A percentile compares a stretch with the other conserved stretches of the same genome.
These are phyloP conservation scores for Ornithoptera priamus DNA, from an alignment of 2,888 invertebrate species.

Conservation along the genomic window DNA sequence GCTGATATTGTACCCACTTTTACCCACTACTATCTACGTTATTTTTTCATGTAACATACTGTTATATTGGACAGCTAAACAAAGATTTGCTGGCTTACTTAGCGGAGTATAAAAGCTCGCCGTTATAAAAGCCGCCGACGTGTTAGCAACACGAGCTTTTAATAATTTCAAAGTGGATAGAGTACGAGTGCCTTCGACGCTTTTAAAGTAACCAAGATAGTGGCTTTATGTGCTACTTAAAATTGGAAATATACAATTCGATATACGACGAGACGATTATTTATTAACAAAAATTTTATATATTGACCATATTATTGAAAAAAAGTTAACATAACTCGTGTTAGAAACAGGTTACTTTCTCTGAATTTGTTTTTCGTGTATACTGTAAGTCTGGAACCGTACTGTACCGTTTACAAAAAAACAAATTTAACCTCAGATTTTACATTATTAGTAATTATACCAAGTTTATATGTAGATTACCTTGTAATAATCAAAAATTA, in stretches of 20 bases:
- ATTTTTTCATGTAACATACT: slow-evolving; percentile 4
- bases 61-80: slow-evolving; percentile 16
- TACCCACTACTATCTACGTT: not conserved
- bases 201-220: slow-evolving; percentile 12
- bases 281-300: too few relatives aligned
- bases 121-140: slow-evolving; percentile 21
- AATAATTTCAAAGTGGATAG: slow-evolving; percentile 23
- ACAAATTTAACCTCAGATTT: too few relatives aligned
- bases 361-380: too few relatives aligned
- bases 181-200: slow-evolving; percentile 19
- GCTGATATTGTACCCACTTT: not conserved
- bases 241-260: not conserved
- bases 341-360: too few relatives aligned
- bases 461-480: too few relatives aligned
- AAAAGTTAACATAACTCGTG: too few relatives aligned
- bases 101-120: slow-evolving; percentile 19
- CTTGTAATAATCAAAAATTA: too few relatives aligned
- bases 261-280: not conserved
- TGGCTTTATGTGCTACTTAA: slow-evolving; percentile 1
- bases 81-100: slow-evolving; percentile 21
- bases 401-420: too few relatives aligned
- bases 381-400: too few relatives aligned
- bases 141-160: slow-evolving; percentile 25
- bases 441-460: too few relatives aligned
- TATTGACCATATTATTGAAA: too few relatives aligned